Evolutionary conservation across 2,797 vertebrate species (phyloP), one percentile per base, ranked within the genome.

Genomic region (Bryconaethiops microstoma): DNA sequence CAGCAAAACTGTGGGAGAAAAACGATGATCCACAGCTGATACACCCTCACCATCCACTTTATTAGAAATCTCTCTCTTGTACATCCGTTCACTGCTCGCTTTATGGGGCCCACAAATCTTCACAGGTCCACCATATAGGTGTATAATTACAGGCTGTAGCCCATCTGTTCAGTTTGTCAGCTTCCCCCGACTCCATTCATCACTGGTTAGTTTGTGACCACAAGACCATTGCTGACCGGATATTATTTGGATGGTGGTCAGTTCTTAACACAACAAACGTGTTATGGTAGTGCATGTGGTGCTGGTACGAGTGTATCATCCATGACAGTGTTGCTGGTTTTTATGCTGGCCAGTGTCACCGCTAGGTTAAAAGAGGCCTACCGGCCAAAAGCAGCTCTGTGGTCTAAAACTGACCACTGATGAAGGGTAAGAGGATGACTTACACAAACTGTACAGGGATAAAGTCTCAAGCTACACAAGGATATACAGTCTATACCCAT

Each of bases 1-100:
- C 29, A 73, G 70, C 70, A 39, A 40, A 73, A 29, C 50, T 55
- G 70, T 6, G 14, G 52, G 7, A 29, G 69, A 72, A 72, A 19
- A 35, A 16, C 23, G 12, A 40, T 57, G 16, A 16, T 48, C 13
- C 0, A 73, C 29, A 57, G 25, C 16, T 35, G 4, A 21, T 10
- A 16, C 1, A 5, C 13, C 29, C 7, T 29, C 48, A 14, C 10
- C 13, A 52, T 52, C 48, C 48, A 52, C 57, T 40, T 19, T 39
- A 39, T 17, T 65, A 39, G 5, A 35, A 65, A 7, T 2, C 16
- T 7, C 6, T 40, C 4, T 19, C 7, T 21, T 45, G 65, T 68
- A 45, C 17, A 42, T 67, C 2, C 19, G n/a, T n/a, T 42, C 35
- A 67, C 19, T n/a, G 17, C 14, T 67, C 8, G 42, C 29, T 64